Evolutionary conservation across 1,140 invertebrate genomes (phyloP), one percentile per base, ranked within the genome.

Genomic region (Parasteatoda tepidariorum): DNA sequence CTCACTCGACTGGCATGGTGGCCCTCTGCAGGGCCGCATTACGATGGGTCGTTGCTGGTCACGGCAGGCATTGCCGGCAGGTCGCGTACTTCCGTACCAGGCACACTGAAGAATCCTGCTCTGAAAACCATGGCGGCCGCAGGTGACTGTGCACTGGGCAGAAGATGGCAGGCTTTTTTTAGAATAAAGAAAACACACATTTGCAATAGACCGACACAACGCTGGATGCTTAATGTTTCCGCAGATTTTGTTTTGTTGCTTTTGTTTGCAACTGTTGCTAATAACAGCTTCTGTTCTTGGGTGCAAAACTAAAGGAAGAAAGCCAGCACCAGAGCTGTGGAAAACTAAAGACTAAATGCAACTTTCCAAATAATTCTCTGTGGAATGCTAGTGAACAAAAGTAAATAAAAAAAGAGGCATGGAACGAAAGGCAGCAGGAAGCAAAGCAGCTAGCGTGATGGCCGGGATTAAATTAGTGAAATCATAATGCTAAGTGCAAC

Each of bases 41-140:
- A 96, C 94, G 4, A 91, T 89, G 2, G 95, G 95, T 76, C 94
- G 89, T 7, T 92, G 91, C 85, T 93, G 90, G 85, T 94, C 92
- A 82, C 92, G 91, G 88, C 95, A 96, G 24, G 94, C 94, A 86
- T 94, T 94, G 18, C 94, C 95, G 9, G 95, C 95, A 30, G 94
- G 92, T 86, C 93, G 92, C 86, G 94, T 93, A 22, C 93, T 94
- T 54, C 93, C 93, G 86, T 92, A 93, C 95, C 95, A 97, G 67
- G 96, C 95, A 88, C 96, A 97, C 86, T 95, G 93, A 48, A 97
- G 89, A 85, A 94, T 93, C 85, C 95, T 91, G 87, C 95, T 95
- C 88, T 95, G 94, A 61, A 94, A 92, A 2, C 95, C 95, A 41
- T 91, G 89, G 59, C 90, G 89, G 71, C 92, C 92, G 87, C 95